phyloP scores from a whole-genome alignment of 2,113 vertebrate genomes.

The Phrynocephalus versicolor region DNA sequence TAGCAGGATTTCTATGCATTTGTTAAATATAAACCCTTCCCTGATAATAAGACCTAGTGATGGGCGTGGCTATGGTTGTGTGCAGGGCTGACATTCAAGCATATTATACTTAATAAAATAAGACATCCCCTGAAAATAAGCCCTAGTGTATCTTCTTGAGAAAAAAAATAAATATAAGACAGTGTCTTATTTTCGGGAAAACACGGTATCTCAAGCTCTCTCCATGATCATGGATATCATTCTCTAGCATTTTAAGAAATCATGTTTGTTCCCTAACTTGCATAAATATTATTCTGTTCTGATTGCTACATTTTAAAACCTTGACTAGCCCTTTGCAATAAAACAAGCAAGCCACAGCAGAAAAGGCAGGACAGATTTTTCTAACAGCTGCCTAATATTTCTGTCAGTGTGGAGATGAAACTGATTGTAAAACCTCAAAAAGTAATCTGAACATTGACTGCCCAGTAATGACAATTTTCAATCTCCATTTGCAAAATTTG shows the following conservation, averaged over 20 bases:
- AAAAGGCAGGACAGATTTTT: slow-evolving; percentile 77
- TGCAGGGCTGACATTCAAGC: too few species aligned
- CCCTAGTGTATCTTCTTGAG: too few species aligned
- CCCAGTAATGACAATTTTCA: slow-evolving; percentile 75
- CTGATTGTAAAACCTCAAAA: slow-evolving; percentile 76
- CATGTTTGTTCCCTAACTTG: slow-evolving; percentile 59
- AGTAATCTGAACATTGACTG: slow-evolving; percentile 71
- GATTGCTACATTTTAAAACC: slow-evolving; percentile 66
- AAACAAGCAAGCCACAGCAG: slow-evolving; percentile 66
- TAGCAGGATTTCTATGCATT: too few species aligned
- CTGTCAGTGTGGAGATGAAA: slow-evolving; percentile 80
- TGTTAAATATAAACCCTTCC: too few species aligned
- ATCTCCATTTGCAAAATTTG: slow-evolving; percentile 73
- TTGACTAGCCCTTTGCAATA: slow-evolving; percentile 68
- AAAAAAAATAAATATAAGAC: too few species aligned
- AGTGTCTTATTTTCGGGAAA: too few species aligned
- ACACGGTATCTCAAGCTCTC: too few species aligned
- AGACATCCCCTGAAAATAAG: too few species aligned
- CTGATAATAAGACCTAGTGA: too few species aligned
- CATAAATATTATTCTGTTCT: slow-evolving; percentile 41
- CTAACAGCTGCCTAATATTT: slow-evolving; percentile 80
- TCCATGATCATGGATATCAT: not conserved
- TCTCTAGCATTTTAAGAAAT: slow-evolving; percentile 47
- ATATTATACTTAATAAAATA: too few species aligned
- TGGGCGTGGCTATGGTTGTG: too few species aligned